Base-by-base conservation (phyloP, 2,888 invertebrate species). In the Eueremaeus valkanovi region DNA sequence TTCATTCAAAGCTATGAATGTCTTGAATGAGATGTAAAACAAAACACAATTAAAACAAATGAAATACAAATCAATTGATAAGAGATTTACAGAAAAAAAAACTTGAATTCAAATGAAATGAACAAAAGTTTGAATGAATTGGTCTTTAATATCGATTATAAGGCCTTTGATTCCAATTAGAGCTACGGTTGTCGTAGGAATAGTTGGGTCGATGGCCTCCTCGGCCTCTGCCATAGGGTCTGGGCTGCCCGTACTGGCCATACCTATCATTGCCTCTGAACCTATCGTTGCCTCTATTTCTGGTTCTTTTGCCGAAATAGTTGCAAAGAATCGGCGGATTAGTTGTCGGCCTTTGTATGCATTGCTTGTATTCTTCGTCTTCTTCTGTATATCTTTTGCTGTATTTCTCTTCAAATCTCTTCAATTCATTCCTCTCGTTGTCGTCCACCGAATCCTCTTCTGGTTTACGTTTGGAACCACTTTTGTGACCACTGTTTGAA, bases 321-420 rank as follows among this genome's bases (percentile, higher is more conserved):
- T 27, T 27, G 42, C 3, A 16, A 1, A 70, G 40, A 70, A 70
- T 70, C 27, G 70, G 70, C 27, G 70, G 70, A 6, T 9, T 2
- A 1, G 21, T 6, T 16, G 16, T 45, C 2, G 40, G 42, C 13
- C 27, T 40, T 45, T 70, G 27, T 21, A 70, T 11, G 16, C 70
- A 70, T 16, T 21, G 27, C 9, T 27, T 70, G 45, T 70, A 70
- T 29, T 70, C 42, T 18, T 40, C 40, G 29, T 70, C 70, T 18
- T 70, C 42, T 9, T 16, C 27, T 16, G 70, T 70, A 40, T 70
- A 70, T 27, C 70, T 40, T 13, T 42, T 70, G 27, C 1, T 6
- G 27, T 70, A 70, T 45, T 70, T 70, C 8, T 70, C 42, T 45
- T 70, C 70, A 27, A 45, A 70, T 45, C 18, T 18, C 42, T 45